Evolutionary conservation across 2,888 invertebrate genomes (phyloP).

Genomic region (Agonopterix alstromeriana): DNA sequence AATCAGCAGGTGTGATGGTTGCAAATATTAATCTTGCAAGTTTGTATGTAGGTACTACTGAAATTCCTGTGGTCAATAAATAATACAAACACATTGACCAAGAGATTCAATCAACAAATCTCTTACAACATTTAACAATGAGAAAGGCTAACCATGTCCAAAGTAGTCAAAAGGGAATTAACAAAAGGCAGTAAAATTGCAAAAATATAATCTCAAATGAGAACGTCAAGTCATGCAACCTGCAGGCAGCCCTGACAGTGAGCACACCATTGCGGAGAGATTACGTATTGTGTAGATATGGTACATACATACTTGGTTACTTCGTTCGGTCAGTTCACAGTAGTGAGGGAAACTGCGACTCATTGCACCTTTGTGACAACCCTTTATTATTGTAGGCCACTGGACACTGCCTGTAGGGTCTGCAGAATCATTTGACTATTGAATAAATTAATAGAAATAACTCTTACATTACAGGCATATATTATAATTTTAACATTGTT

Average conservation of each 20-base stretch:
- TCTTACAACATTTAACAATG: background rate
- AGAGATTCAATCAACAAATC: background rate
- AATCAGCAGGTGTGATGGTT: background rate
- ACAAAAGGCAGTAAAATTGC: background rate
- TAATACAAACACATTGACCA: background rate
- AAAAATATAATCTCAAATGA: slow-evolving; percentile 15
- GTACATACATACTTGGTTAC: background rate
- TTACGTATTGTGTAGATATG: background rate
- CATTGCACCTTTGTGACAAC: background rate
- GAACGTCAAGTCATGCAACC: slow-evolving; percentile 27
- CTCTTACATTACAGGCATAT: too few species aligned
- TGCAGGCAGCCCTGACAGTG: slow-evolving; percentile 14
- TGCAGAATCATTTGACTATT: background rate
- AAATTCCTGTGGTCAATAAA: slow-evolving; percentile 1
- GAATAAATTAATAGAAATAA: too few species aligned
- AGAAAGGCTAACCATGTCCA: background rate
- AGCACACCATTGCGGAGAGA: slow-evolving; percentile 7
- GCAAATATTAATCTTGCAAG: background rate
- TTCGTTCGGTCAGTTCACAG: background rate
- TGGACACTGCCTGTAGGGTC: background rate
- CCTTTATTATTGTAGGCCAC: slow-evolving; percentile 1
- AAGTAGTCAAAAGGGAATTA: background rate
- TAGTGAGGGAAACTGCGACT: background rate
- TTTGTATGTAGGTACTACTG: background rate
- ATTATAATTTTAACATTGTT: too few species aligned